phyloP scores from a whole-genome alignment of 2,113 vertebrate genomes.

The Leptobrachium leishanense region DNA sequence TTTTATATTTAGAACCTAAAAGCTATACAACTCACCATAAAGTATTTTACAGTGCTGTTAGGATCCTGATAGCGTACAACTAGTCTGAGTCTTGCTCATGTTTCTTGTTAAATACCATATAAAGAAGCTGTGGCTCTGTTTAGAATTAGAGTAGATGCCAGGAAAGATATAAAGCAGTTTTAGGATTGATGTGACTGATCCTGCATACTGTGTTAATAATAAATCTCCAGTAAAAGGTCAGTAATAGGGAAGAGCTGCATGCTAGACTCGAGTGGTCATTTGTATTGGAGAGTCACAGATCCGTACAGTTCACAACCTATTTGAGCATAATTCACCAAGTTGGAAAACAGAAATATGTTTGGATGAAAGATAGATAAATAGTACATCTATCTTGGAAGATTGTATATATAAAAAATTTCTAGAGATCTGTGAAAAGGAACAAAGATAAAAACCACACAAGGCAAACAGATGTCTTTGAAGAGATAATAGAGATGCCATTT shows the following conservation, averaged over 20 bases:
- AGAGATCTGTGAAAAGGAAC: background rate
- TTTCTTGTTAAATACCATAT: constrained; percentile 19
- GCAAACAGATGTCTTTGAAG: too few species aligned
- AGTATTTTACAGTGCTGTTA: too few species aligned
- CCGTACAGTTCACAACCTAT: constrained; percentile 15
- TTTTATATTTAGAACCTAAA: too few species aligned
- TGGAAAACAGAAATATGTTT: constrained; percentile 35
- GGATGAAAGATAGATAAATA: constrained; percentile 32
- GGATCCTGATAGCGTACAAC: too few species aligned
- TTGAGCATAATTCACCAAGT: constrained; percentile 15
- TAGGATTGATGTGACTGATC: constrained; percentile 40
- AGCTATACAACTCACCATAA: too few species aligned
- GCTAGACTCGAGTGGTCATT: constrained; percentile 2
- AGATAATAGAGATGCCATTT: too few species aligned
- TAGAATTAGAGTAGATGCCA: constrained; percentile 30
- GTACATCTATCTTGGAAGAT: constrained; percentile 3
- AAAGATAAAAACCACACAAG: too few species aligned
- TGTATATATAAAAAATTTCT: background rate
- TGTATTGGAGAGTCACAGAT: constrained; percentile 3
- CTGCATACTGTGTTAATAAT: constrained; percentile 19
- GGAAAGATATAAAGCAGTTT: constrained; percentile 33
- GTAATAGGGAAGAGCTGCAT: constrained; percentile 4
- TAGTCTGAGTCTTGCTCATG: background rate
- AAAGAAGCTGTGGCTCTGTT: constrained; percentile 9
- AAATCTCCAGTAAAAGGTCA: constrained; percentile 44